Base-by-base conservation (phyloP, 2,888 invertebrate species). In the Tenthredo amoena region DNA sequence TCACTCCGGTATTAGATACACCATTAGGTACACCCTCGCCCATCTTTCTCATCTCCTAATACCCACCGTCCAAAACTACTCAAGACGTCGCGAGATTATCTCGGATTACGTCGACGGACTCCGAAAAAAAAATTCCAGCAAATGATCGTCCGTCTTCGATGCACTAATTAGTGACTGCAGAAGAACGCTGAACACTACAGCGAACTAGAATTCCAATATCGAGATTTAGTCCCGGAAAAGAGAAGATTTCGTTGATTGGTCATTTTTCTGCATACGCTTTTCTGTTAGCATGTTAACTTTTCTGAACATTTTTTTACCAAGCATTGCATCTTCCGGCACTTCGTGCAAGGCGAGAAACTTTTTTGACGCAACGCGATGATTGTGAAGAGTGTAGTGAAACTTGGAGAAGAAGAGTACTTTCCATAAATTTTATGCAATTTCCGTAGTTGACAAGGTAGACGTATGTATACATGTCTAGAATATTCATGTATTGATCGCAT, bases 21-120 rank as follows among this genome's bases (percentile, higher is more conserved):
- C 77, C 55, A 77, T 77, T 77, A 77, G 50, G 5, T 55, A 34
- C 50, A 77, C 77, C 50, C 77, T 77, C n/a, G 71, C 40, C 10
- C 34, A 18, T 34, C 6, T 15, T 12, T 47, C 21, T n/a, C 43
- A 5, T n/a, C 10, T 40, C 9, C 43, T 43, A 72, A 37, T 43
- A 6, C 12, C 21, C 6, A 37, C 26, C 34, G 68, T 9, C 74
- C 12, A 21, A 74, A 43, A 43, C 74, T 74, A 74, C 74, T 43
- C 43, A 43, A 74, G 43, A 26, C 15, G 10, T 21, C 21, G 37
- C 62, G 62, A 81, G 81, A 81, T 81, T 81, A 62, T 40, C 62
- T 21, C 81, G 62, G 62, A 81, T 81, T 81, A 81, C n/a, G 5
- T 77, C 50, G 31, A 47, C 55, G 1, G 43, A 40, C 9, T 31